These are phyloP conservation scores for Micrasema longulum DNA, from an alignment of 1,140 invertebrate species.

Conservation along the genomic window DNA sequence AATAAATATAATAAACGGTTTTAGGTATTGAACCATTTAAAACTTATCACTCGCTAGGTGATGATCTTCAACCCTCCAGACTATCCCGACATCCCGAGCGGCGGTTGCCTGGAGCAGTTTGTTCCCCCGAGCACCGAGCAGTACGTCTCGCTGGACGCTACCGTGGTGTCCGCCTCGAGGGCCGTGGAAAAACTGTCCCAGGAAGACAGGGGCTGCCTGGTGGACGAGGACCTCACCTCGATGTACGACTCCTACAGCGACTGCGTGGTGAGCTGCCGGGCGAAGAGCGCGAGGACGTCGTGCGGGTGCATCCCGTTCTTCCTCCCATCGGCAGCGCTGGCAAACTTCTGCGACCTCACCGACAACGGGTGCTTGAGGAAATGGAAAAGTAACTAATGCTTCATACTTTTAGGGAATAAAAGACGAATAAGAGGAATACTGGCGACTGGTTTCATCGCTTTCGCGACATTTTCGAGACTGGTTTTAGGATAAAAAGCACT, in stretches of 20 bases:
- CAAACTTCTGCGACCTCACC: slow-evolving; percentile 63
- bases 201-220: slow-evolving; percentile 61
- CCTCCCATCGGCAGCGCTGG: slow-evolving; percentile 62
- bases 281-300: slow-evolving; percentile 65
- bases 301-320: slow-evolving; percentile 70
- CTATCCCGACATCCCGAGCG: slow-evolving; percentile 65
- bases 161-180: slow-evolving; percentile 60
- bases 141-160: slow-evolving; percentile 59
- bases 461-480: too few species aligned
- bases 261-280: slow-evolving; percentile 68
- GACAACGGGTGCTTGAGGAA: slow-evolving; percentile 60
- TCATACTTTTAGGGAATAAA: too few species aligned
- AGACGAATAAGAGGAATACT: too few species aligned
- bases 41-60: slow-evolving; percentile 57
- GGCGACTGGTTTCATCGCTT: too few species aligned
- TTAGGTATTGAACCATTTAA: too few species aligned
- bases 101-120: slow-evolving; percentile 63
- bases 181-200: slow-evolving; percentile 62
- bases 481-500: too few species aligned
- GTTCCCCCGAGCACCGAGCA: slow-evolving; percentile 59
- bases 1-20: too few species aligned
- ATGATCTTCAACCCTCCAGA: slow-evolving; percentile 65
- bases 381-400: slow-evolving; percentile 53
- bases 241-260: slow-evolving; percentile 62
- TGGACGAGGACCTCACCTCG: slow-evolving; percentile 61